Conservation (phyloP, 2,888 invertebrate species). For the Leucania comma region DNA sequence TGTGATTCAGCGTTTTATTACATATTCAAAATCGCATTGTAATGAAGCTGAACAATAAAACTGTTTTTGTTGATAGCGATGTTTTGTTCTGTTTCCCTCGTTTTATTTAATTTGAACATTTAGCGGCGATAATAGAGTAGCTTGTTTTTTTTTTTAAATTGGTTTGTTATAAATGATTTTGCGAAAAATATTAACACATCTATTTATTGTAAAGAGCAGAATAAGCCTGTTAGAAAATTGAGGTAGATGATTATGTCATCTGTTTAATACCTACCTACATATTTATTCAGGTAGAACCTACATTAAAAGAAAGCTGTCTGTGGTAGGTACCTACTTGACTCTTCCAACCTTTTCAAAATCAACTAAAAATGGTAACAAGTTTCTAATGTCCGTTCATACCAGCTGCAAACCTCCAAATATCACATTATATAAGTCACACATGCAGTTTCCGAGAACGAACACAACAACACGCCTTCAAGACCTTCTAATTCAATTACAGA, state of each 20-base stretch:
- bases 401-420: slow-evolving; percentile 40
- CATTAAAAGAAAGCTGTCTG: background rate
- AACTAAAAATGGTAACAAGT: slow-evolving; percentile 3
- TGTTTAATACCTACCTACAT: no score
- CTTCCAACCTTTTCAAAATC: background rate
- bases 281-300: no score
- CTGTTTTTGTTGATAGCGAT: slow-evolving; percentile 18
- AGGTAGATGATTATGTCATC: no score
- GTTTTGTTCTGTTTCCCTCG: slow-evolving; percentile 25
- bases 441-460: slow-evolving; percentile 71
- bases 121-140: background rate
- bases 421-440: slow-evolving; percentile 53
- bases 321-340: background rate
- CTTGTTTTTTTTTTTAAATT: no score
- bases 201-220: no score
- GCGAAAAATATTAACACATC: no score
- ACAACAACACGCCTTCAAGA: slow-evolving; percentile 69
- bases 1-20: slow-evolving; percentile 47
- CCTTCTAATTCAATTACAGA: slow-evolving; percentile 87
- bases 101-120: slow-evolving; percentile 5
- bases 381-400: slow-evolving; percentile 21
- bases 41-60: slow-evolving; percentile 40
- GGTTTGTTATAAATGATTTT: no score
- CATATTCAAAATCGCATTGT: slow-evolving; percentile 34
- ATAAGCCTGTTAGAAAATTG: no score